Evolutionary conservation across 1,140 invertebrate genomes (phyloP), one percentile per base, ranked within the genome.

Genomic region (Chionoecetes opilio): DNA sequence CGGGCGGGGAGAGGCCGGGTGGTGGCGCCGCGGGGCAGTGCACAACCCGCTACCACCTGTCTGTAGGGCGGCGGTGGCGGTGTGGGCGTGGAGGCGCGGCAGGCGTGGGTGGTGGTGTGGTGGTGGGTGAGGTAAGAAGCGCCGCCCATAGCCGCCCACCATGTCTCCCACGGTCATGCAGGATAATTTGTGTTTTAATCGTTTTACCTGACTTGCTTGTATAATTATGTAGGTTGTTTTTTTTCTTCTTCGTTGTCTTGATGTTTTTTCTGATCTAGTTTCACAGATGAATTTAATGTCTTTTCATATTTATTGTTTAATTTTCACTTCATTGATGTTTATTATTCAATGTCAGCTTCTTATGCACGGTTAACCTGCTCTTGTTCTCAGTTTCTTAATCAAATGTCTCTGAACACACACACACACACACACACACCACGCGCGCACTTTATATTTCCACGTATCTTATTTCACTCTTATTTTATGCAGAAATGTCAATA

Each of bases 81-180:
- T 8, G 31, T 38, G 87, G 46, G 84, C 0, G 84, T n/a, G 84
- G 38, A 26, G 35, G 75, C 34, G 75, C 11, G 2, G 3, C 34
- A 26, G n/a, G n/a, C 14, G 9, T 84, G 0, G 9, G 26, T n/a
- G 46, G 85, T n/a, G 0, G 35, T 26, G 85, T 82, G 31, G 46
- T 41, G 8, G 21, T 46, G 86, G 32, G 46, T 53, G 17, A 93
- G 41, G 29, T 86, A 93, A 8, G 93, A 85, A 17, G 85, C 93
- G 85, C 93, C 85, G 93, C 93, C 93, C 93, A 75, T 88, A 82
- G 46, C 85, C 93, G 93, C 93, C 93, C 26, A 93, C 93, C 93
- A 90, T 94, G 14, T n/a, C 85, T 38, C 93, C 93, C 86, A 93
- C 86, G 32, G 93, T 93, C 93, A 93, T 93, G 86, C 85, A 75